Evolutionary conservation across 2,113 vertebrate genomes (phyloP).

Genomic region (Gavia stellata): DNA sequence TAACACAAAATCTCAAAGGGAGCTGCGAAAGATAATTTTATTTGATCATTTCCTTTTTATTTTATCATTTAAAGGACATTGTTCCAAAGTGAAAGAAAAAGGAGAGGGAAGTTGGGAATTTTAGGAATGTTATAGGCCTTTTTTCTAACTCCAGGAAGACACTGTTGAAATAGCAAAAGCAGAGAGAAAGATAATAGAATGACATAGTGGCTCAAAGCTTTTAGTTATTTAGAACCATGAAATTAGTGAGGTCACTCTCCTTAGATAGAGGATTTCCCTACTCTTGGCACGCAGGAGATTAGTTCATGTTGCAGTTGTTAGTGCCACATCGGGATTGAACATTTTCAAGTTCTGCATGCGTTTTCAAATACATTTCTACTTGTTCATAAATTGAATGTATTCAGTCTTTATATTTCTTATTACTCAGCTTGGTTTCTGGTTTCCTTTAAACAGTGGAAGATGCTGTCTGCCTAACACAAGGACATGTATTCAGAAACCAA

Average conservation of each 20-base stretch:
- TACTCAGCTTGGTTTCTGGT: background rate
- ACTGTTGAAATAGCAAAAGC: background rate
- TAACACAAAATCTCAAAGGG: conserved; percentile 48
- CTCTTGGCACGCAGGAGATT: background rate
- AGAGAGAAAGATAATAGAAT: conserved; percentile 3
- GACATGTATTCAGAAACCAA: background rate
- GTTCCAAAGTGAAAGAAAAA: conserved; percentile 38
- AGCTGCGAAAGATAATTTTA: conserved; percentile 15
- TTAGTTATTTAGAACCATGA: background rate
- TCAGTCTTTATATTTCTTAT: background rate
- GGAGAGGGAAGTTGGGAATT: conserved; percentile 7
- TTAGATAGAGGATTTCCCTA: background rate
- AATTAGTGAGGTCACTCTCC: background rate
- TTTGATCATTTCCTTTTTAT: background rate
- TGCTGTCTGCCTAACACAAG: background rate
- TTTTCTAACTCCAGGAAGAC: conserved; percentile 30
- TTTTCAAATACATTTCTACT: background rate
- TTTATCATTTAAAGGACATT: conserved; percentile 54
- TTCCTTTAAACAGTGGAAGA: background rate
- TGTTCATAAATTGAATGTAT: background rate
- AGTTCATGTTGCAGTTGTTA: background rate
- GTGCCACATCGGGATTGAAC: background rate
- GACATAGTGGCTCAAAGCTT: background rate
- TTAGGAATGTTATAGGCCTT: conserved; percentile 10
- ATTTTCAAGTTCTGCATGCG: background rate